These are phyloP conservation scores for Odontophorus gujanensis DNA, from an alignment of 2,113 vertebrate genomes.

Conservation along the genomic window DNA sequence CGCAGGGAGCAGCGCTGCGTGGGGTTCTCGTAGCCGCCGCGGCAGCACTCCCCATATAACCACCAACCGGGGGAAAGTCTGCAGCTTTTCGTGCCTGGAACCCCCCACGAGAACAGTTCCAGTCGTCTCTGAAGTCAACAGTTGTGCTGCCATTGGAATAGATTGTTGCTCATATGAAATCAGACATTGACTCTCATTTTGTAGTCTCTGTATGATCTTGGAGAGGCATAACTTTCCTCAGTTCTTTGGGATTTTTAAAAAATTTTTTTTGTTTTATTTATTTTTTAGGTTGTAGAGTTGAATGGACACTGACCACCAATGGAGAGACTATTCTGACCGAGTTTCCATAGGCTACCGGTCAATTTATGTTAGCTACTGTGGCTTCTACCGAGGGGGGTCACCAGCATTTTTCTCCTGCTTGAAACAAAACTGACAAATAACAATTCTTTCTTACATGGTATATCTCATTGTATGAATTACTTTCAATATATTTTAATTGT, in stretches of 20 bases:
- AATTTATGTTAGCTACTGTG: fast-evolving
- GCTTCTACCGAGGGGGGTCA: neutral
- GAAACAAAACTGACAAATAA: neutral
- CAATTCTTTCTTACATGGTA: fast-evolving
- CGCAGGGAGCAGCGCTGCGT: fast-evolving
- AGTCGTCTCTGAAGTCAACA: fast-evolving
- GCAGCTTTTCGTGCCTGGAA: neutral
- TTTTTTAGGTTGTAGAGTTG: fast-evolving
- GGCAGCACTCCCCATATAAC: neutral
- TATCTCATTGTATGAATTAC: fast-evolving
- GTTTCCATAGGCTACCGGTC: neutral
- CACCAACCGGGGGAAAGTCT: neutral
- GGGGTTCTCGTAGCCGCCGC: neutral
- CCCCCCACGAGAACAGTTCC: too few relatives aligned
- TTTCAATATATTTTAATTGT: neutral
- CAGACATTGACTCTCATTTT: fast-evolving
- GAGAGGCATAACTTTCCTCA: neutral
- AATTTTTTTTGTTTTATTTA: neutral
- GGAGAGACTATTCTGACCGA: neutral
- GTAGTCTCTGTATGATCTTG: neutral
- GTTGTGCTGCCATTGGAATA: neutral
- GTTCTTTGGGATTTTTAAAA: neutral
- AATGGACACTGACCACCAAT: neutral
- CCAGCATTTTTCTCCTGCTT: neutral
- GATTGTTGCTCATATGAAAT: too few relatives aligned